Evolutionary conservation across 2,888 invertebrate species (phyloP).

Genomic region (Tiliacea citrago): DNA sequence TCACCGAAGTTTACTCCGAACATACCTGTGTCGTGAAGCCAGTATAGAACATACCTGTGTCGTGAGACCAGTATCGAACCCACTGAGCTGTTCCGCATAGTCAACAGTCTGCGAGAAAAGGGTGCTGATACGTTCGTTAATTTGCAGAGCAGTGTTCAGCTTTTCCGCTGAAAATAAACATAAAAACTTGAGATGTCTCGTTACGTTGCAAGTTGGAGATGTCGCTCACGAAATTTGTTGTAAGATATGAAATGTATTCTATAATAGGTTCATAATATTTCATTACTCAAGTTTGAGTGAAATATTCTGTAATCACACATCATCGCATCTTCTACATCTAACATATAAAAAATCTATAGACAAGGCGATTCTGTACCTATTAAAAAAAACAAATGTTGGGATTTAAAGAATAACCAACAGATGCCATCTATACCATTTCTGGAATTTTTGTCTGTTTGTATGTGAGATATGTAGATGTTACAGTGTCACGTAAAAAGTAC

Average conservation of each 20-base stretch:
- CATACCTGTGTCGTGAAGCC: slow-evolving; percentile 80
- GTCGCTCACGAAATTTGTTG: no score
- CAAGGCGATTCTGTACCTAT: no score
- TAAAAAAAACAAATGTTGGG: no score
- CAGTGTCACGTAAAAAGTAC: no score
- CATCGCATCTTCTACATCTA: no score
- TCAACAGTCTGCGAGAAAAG: slow-evolving; percentile 74
- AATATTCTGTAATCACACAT: background rate
- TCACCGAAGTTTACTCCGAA: background rate
- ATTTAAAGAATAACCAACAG: no score
- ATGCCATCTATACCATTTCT: no score
- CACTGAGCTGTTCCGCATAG: slow-evolving; percentile 79
- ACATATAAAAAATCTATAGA: no score
- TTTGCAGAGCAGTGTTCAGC: slow-evolving; percentile 70
- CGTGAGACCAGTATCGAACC: slow-evolving; percentile 79
- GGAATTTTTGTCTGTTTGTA: no score
- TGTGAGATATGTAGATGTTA: no score
- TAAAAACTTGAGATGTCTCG: background rate
- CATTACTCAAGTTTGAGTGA: background rate
- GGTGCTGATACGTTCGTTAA: slow-evolving; percentile 72
- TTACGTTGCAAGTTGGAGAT: no score
- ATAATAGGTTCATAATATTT: background rate
- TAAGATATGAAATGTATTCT: background rate
- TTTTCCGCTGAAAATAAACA: slow-evolving; percentile 74
- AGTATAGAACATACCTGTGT: slow-evolving; percentile 82